These are phyloP conservation scores for Agraylea sexmaculata DNA, from an alignment of 1,140 invertebrate species.

Conservation along the genomic window DNA sequence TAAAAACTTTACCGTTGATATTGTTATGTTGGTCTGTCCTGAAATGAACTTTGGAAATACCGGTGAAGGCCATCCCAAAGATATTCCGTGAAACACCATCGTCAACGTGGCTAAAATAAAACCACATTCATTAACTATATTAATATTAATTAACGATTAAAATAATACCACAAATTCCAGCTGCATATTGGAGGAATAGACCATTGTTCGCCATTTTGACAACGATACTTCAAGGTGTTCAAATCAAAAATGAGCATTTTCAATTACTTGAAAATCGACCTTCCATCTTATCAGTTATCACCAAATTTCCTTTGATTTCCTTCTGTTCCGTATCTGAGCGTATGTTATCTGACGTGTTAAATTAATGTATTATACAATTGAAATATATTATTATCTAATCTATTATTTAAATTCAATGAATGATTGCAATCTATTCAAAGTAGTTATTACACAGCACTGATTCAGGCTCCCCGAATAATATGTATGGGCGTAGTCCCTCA, in stretches of 20 bases:
- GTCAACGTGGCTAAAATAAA: conserved; percentile 36
- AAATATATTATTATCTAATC: too few species aligned
- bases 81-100: conserved; percentile 31
- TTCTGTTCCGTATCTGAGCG: too few species aligned
- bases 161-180: conserved; percentile 3
- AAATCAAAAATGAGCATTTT: conserved; percentile 6
- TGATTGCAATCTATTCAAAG: too few species aligned
- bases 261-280: too few species aligned
- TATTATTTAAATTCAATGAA: too few species aligned
- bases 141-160: neutral
- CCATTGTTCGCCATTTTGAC: conserved; percentile 4
- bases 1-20: conserved; percentile 30
- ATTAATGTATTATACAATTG: too few species aligned
- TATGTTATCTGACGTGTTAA: too few species aligned
- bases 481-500: too few species aligned
- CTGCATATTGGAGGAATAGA: neutral
- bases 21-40: conserved; percentile 29
- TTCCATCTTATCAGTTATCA: too few species aligned
- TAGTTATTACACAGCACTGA: too few species aligned
- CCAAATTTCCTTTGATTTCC: too few species aligned
- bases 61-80: conserved; percentile 39
- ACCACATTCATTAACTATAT: neutral
- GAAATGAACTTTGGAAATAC: conserved; percentile 39
- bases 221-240: conserved; percentile 1
- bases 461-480: too few species aligned